Evolutionary conservation across 2,113 vertebrate genomes (phyloP).

Genomic region (Sander vitreus): DNA sequence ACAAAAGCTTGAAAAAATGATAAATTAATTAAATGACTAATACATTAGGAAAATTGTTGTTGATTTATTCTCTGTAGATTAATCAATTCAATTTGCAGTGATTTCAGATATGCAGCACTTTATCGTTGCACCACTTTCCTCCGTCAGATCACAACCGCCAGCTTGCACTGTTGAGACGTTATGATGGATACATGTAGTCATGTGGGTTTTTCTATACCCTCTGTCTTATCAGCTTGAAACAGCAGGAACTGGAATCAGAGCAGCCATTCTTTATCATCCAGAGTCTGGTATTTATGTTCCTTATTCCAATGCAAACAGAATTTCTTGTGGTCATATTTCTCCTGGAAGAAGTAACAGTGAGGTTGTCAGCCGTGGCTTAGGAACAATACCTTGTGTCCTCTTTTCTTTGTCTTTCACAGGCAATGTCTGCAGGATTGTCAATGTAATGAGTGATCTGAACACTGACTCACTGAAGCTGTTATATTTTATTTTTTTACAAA

Average conservation of each 20-base stretch:
- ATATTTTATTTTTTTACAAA: no score
- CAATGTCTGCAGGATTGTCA: background rate
- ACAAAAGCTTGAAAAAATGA: background rate
- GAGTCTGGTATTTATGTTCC: background rate
- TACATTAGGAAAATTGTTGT: background rate
- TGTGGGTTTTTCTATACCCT: background rate
- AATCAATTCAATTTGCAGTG: background rate
- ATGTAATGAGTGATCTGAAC: background rate
- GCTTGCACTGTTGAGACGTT: constrained; percentile 27
- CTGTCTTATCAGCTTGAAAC: constrained; percentile 44
- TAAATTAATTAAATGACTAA: background rate
- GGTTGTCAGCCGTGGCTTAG: background rate
- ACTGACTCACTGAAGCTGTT: background rate
- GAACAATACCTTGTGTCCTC: background rate
- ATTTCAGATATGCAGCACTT: background rate
- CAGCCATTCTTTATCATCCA: constrained; percentile 13
- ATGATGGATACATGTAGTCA: constrained; percentile 34
- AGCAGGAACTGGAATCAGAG: constrained; percentile 31
- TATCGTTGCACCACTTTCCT: background rate
- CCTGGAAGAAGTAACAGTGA: constrained; percentile 4
- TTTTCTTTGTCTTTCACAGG: background rate
- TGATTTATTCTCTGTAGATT: background rate
- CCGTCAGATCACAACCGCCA: constrained; percentile 4
- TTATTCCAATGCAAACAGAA: background rate
- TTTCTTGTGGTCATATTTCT: constrained; percentile 9